Percentiles rank a stretch among this genome's conserved stretches.
Evolutionary conservation across 2,113 vertebrate species (phyloP).

Genomic region (Neopipo cinnamomea): DNA sequence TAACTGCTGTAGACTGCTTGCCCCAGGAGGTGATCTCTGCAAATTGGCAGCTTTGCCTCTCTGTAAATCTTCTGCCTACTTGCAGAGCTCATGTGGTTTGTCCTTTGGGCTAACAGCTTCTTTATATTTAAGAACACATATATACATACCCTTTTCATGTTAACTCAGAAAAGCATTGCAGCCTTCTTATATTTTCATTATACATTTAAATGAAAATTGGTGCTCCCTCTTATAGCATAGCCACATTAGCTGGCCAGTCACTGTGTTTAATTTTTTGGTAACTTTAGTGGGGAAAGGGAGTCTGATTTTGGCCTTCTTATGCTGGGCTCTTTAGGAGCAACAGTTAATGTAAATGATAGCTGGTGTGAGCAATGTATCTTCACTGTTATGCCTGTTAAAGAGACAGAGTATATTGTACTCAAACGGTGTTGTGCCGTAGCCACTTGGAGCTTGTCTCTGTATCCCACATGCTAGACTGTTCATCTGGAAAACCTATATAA

Average conservation of each 20-base stretch:
- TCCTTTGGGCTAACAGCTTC: background rate
- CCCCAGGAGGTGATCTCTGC: background rate
- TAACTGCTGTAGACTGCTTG: background rate
- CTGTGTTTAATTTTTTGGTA: background rate
- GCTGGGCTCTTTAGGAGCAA: background rate
- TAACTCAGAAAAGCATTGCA: background rate
- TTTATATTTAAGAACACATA: background rate
- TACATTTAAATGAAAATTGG: background rate
- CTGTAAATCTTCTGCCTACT: conserved; percentile 13
- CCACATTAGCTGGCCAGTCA: background rate
- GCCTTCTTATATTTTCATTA: background rate
- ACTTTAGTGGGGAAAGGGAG: background rate
- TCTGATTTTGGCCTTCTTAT: background rate
- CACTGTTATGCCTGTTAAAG: background rate
- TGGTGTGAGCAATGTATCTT: background rate
- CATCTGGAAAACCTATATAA: background rate
- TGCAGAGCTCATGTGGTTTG: background rate
- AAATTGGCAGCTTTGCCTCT: background rate
- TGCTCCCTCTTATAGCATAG: background rate
- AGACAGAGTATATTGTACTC: background rate
- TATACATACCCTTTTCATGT: background rate
- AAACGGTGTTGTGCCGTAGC: background rate
- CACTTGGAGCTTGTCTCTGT: fast-evolving
- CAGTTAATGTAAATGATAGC: background rate
- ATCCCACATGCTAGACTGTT: background rate